phyloP scores from a whole-genome alignment of 2,888 invertebrate species.

The Deladenus siricidicola region DNA sequence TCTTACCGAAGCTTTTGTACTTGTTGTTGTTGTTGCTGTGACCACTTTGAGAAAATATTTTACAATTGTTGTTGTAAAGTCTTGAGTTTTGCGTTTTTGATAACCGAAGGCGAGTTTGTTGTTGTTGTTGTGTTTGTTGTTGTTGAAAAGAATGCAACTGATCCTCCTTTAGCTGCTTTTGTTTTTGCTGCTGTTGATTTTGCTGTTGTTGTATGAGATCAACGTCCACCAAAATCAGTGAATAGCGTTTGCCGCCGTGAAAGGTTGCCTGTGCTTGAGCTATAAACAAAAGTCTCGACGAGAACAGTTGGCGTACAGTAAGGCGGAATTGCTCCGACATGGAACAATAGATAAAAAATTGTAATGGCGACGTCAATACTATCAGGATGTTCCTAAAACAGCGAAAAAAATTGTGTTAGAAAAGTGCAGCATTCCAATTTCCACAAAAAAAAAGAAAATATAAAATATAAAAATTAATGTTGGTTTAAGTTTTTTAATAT shows the following conservation, averaged over 20 bases:
- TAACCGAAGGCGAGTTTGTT: too few relatives aligned
- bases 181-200: neutral
- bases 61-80: too few relatives aligned
- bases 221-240: constrained; percentile 42
- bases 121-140: too few relatives aligned
- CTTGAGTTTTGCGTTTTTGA: too few relatives aligned
- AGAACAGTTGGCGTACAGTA: constrained; percentile 68
- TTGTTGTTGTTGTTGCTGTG: too few relatives aligned
- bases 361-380: constrained; percentile 74
- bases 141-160: too few relatives aligned
- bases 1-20: too few relatives aligned
- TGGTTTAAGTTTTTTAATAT: neutral
- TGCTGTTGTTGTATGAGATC: constrained; percentile 19
- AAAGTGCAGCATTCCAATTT: neutral
- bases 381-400: constrained; percentile 81
- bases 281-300: constrained; percentile 36
- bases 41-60: too few relatives aligned
- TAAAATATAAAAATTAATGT: too few relatives aligned
- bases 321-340: constrained; percentile 66
- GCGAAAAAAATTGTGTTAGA: constrained; percentile 58
- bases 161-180: too few relatives aligned
- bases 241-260: constrained; percentile 46
- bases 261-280: constrained; percentile 44
- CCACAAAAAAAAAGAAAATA: neutral
- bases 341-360: constrained; percentile 87